Evolutionary conservation across 2,113 vertebrate species (phyloP), one percentile per base, ranked within the genome.

Genomic region (Solenodon paradoxus): DNA sequence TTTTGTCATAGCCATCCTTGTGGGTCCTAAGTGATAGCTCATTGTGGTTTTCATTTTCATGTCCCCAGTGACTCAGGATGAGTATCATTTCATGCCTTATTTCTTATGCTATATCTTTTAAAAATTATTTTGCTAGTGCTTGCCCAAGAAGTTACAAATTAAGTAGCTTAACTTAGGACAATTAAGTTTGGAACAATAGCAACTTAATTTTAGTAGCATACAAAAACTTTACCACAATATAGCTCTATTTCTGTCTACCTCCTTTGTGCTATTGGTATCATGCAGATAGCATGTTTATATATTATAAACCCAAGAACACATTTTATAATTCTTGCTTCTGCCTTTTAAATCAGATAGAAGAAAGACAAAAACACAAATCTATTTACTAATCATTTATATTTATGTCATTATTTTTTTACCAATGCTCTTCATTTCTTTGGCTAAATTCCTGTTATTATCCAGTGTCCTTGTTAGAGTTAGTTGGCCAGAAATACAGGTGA

Each of bases 261-360:
- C 64, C 64, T 86, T 91, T 74, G 38, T 72, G 38, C 11, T 91
- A 55, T 87, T 74, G 28, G 42, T 86, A 49, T 81, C 59, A n/a
- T 57, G n/a, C 5, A 38, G 49, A 47, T 40, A 66, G 49, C 7
- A 64, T 72, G 35, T 86, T 79, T 64, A 47, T 55, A 20, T 3
- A 38, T 81, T 53, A 38, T 61, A 71, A 55, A 12, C 10, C 49
- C 47, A 63, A 79, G 1, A 53, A 80, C 10, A 72, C 1, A 71
- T 55, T 72, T 91, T 80, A 55, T 66, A 91, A 86, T 95, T 55
- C 74, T 81, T 40, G n/a, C 32, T 92, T 95, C 64, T 91, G 2
- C 28, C 40, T 81, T 74, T 95, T 87, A 75, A 87, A 51, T 53
- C 24, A 92, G 49, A 40, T 71, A 71, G 77, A 38, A 81, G 35